Evolutionary conservation across 2,888 invertebrate genomes (phyloP).

Genomic region (Luperina nickerlii): DNA sequence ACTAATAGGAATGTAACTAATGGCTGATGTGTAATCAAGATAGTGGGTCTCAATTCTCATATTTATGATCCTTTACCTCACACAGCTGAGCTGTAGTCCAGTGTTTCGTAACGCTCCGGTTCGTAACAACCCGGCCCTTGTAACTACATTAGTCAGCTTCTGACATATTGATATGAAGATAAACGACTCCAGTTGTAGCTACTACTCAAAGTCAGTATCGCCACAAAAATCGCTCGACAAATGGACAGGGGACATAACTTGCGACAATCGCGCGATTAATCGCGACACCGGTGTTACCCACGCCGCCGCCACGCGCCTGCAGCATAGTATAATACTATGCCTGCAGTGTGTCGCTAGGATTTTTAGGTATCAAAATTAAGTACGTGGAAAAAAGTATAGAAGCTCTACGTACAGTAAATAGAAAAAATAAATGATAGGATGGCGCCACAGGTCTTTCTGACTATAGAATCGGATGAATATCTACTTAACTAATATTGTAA

Average conservation of each 20-base stretch:
- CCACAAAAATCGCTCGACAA: constrained; percentile 44
- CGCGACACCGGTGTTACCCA: constrained; percentile 50
- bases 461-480: no score
- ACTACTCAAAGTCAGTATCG: constrained; percentile 39
- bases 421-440: no score
- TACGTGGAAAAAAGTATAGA: background rate
- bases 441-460: no score
- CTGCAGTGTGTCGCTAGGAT: background rate
- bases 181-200: constrained; percentile 32
- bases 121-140: background rate
- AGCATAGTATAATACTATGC: no score
- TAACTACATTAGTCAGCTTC: constrained; percentile 32
- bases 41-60: constrained; percentile 18
- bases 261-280: constrained; percentile 46
- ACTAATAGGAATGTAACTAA: constrained; percentile 29
- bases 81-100: background rate
- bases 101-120: constrained; percentile 20
- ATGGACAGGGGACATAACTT: constrained; percentile 46
- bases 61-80: constrained; percentile 16
- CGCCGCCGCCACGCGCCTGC: constrained; percentile 5
- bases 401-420: no score
- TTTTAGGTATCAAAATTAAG: background rate
- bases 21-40: constrained; percentile 13
- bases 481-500: no score
- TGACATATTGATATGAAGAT: constrained; percentile 54